phyloP scores from a whole-genome alignment of 2,888 invertebrate genomes.

The Lasioglossum morio region DNA sequence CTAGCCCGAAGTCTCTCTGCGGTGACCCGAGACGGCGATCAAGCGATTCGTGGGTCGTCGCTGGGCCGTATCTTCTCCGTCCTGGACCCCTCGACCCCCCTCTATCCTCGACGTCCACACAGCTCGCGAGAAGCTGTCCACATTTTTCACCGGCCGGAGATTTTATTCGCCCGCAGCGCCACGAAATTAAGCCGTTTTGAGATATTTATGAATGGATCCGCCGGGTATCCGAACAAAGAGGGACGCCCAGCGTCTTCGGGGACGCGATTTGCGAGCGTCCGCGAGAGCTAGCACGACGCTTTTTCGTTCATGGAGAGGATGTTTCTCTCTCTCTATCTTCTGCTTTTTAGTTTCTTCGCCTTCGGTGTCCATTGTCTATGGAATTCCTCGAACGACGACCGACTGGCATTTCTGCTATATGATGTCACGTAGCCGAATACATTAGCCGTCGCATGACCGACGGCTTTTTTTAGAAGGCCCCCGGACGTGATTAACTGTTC shows the following conservation, averaged over 20 bases:
- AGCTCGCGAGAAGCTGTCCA: conserved; percentile 74
- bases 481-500: conserved; percentile 56
- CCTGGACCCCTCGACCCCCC: conserved; percentile 14
- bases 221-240: conserved; percentile 75
- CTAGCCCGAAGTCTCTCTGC: conserved; percentile 58
- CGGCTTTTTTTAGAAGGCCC: conserved; percentile 51
- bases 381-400: conserved; percentile 50
- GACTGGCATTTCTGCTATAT: conserved; percentile 48
- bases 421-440: conserved; percentile 59
- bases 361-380: conserved; percentile 58
- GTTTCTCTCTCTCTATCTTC: neutral
- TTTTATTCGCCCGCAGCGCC: conserved; percentile 81
- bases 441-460: conserved; percentile 41
- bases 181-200: conserved; percentile 85
- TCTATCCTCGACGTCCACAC: conserved; percentile 1
- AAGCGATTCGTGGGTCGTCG: conserved; percentile 79
- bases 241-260: conserved; percentile 55
- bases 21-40: conserved; percentile 80
- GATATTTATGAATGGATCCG: conserved; percentile 84
- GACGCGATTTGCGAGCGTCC: conserved; percentile 72
- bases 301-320: conserved; percentile 40
- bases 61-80: conserved; percentile 73
- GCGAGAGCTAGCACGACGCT: conserved; percentile 68
- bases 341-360: conserved; percentile 16
- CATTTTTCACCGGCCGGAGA: conserved; percentile 82